Evolutionary conservation across 2,113 vertebrate species (phyloP).

Genomic region (Heliornis fulica): DNA sequence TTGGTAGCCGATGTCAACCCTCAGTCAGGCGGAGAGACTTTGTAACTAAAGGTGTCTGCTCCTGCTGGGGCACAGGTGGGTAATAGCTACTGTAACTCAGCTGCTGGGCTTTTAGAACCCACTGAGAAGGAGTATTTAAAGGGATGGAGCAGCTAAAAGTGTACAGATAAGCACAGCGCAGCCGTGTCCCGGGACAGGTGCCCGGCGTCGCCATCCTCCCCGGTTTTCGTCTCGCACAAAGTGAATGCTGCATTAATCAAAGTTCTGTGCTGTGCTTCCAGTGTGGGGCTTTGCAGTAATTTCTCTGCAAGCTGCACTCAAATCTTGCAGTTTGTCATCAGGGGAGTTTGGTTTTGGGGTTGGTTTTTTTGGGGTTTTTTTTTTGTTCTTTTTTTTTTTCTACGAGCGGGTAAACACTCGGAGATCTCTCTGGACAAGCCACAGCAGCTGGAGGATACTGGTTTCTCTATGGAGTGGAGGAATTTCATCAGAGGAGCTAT

Average conservation of each 20-base stretch:
- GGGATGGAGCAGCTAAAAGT: slow-evolving; percentile 53
- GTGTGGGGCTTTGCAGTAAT: not conserved
- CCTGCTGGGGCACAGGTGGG: not conserved
- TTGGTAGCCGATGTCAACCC: slow-evolving; percentile 20
- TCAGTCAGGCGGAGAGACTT: slow-evolving; percentile 1
- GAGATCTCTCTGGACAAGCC: slow-evolving; percentile 29
- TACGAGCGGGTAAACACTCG: not conserved
- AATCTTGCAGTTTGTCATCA: not conserved
- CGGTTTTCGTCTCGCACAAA: not conserved
- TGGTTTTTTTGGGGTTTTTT: not conserved
- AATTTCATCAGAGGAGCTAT: slow-evolving; percentile 67
- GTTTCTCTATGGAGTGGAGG: slow-evolving; percentile 49
- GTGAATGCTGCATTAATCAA: slow-evolving; percentile 25
- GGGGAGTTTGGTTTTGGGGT: no score
- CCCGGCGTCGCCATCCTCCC: not conserved
- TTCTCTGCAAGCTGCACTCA: not conserved
- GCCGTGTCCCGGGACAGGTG: slow-evolving; percentile 22
- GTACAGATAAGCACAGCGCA: not conserved
- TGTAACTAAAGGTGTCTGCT: slow-evolving; percentile 50
- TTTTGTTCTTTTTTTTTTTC: not conserved
- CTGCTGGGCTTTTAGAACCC: no score
- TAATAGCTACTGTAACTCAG: slow-evolving; percentile 46
- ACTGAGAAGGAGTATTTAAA: slow-evolving; percentile 52
- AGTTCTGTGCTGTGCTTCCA: not conserved
- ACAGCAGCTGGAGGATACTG: slow-evolving; percentile 63